Evolutionary conservation across 2,113 vertebrate genomes (phyloP).

Genomic region (Rafetus swinhoei): DNA sequence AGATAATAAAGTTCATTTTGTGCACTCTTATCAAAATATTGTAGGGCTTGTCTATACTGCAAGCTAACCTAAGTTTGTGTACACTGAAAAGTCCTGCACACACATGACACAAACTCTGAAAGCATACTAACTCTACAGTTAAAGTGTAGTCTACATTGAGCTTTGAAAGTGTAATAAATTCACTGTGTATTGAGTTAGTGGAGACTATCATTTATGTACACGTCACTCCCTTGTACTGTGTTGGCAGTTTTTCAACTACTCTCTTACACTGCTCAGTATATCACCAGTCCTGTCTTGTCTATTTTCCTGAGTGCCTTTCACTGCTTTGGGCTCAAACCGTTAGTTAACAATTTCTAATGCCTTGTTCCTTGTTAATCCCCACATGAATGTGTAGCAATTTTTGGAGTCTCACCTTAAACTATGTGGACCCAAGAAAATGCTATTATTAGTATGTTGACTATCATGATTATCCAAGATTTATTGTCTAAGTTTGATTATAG

Average conservation of each 20-base stretch:
- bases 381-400: neutral
- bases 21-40: neutral
- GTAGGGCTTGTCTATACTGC: no score
- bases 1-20: fast-evolving
- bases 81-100: no score
- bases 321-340: neutral
- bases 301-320: neutral
- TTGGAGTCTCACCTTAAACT: fast-evolving
- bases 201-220: neutral
- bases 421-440: neutral
- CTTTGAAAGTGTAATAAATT: neutral
- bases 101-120: no score
- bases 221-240: neutral
- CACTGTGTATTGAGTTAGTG: neutral
- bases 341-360: neutral
- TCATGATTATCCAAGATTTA: neutral
- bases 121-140: no score
- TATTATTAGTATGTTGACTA: neutral
- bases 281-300: neutral
- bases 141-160: neutral
- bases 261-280: neutral
- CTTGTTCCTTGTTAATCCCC: neutral
- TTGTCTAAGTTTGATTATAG: neutral
- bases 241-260: neutral
- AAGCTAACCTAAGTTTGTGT: no score